phyloP scores from a whole-genome alignment of 2,797 vertebrate species.

The Sebastes taczanowskii region DNA sequence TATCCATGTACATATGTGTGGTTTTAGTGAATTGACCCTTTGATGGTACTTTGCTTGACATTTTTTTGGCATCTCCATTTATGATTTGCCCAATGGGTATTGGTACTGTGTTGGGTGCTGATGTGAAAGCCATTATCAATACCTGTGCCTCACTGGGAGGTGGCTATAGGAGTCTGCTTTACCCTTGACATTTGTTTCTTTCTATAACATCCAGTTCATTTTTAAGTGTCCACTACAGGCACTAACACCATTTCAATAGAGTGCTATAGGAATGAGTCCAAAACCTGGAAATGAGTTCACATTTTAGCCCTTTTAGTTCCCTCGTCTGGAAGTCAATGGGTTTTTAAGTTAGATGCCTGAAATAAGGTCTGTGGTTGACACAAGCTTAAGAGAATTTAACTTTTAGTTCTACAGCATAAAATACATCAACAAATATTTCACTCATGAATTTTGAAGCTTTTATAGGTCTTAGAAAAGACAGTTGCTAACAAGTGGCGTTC shows the following conservation, averaged over 20 bases:
- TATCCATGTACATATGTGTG: neutral
- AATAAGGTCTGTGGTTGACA: no score
- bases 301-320: no score
- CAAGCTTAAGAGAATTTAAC: no score
- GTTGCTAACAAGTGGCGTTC: no score
- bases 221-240: neutral
- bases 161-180: neutral
- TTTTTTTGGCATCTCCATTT: slow-evolving; percentile 3
- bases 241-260: slow-evolving; percentile 14
- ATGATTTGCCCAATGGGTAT: neutral
- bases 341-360: no score
- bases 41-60: neutral
- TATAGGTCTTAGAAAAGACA: no score
- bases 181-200: neutral
- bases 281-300: no score
- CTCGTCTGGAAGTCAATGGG: no score
- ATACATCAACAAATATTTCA: no score
- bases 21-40: slow-evolving; percentile 9
- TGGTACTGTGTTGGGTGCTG: neutral
- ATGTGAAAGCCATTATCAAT: slow-evolving; percentile 13
- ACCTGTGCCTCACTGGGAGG: slow-evolving; percentile 26
- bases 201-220: neutral
- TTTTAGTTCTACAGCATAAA: no score
- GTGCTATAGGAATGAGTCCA: no score
- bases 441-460: no score